Evolutionary conservation across 2,113 vertebrate species (phyloP).

Genomic region (Paramormyrops kingsleyae): DNA sequence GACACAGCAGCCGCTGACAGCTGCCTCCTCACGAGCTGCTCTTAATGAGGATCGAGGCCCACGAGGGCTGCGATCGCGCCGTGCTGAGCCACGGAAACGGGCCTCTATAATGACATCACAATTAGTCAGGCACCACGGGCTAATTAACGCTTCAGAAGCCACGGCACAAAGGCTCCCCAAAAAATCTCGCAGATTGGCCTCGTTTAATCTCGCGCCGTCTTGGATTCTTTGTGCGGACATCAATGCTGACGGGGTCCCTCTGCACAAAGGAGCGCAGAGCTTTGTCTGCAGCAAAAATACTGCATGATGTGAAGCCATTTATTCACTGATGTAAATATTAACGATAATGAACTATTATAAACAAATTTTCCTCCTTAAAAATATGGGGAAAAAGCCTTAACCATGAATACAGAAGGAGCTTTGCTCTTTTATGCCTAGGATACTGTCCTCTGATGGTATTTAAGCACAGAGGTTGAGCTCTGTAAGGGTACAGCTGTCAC

Average conservation of each 20-base stretch:
- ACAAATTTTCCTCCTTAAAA: not conserved
- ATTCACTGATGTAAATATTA: not conserved
- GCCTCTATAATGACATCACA: conserved; percentile 7
- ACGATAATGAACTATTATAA: not conserved
- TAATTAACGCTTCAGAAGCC: conserved; percentile 1
- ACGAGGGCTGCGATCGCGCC: not conserved
- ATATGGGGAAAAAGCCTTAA: not conserved
- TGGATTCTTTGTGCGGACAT: not conserved
- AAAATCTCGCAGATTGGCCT: not conserved
- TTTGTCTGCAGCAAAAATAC: conserved; percentile 9
- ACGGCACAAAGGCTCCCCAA: not conserved
- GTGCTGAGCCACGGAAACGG: not conserved
- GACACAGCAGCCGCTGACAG: conserved; percentile 21
- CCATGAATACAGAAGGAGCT: not conserved
- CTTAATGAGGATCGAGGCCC: conserved; percentile 27
- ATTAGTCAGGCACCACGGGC: not conserved
- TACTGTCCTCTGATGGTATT: not conserved
- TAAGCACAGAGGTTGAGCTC: not conserved
- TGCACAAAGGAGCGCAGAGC: not conserved
- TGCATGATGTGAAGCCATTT: not conserved
- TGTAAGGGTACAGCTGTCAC: not conserved
- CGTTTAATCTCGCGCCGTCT: not conserved
- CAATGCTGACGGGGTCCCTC: not conserved
- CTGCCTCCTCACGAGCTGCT: not conserved
- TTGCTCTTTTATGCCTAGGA: not conserved